Conservation (phyloP, 2,797 vertebrate genomes). For the Coendou prehensilis region DNA sequence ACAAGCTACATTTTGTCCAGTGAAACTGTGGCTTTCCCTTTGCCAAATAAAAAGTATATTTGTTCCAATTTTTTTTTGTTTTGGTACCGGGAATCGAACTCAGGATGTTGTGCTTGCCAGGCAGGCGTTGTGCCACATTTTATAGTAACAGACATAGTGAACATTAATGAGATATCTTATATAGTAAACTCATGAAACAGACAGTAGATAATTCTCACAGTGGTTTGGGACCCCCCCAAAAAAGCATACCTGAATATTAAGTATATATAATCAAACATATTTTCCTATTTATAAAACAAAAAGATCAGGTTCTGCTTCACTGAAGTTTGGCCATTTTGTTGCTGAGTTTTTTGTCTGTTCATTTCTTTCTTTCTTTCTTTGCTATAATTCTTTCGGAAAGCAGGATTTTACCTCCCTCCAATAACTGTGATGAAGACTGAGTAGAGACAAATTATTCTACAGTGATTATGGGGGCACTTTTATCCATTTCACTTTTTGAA, state of each 20-base stretch:
- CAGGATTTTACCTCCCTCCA: not conserved
- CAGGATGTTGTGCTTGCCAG: not conserved
- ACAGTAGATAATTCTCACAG: not conserved
- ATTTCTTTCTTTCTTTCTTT: not conserved
- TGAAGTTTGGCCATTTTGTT: conserved; percentile 17
- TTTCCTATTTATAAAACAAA: conserved; percentile 15
- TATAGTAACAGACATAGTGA: not conserved
- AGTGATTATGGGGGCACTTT: not conserved
- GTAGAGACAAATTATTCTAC: not conserved
- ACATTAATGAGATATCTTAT: conserved; percentile 28
- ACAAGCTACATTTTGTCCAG: not conserved
- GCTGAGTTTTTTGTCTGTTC: not conserved
- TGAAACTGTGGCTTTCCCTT: not conserved
- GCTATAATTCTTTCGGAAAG: not conserved
- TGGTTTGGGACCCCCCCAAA: not conserved
- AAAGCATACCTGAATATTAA: not conserved
- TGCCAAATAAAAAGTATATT: conserved; percentile 23
- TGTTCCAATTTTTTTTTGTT: not conserved
- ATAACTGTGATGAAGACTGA: not conserved
- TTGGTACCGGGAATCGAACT: not conserved
- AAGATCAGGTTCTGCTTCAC: not conserved
- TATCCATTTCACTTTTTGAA: conserved; percentile 20
- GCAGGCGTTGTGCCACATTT: not conserved
- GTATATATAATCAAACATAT: not conserved
- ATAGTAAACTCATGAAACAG: conserved; percentile 8